phyloP scores from a whole-genome alignment of 2,797 vertebrate genomes.

The Nyctalus aviator region DNA sequence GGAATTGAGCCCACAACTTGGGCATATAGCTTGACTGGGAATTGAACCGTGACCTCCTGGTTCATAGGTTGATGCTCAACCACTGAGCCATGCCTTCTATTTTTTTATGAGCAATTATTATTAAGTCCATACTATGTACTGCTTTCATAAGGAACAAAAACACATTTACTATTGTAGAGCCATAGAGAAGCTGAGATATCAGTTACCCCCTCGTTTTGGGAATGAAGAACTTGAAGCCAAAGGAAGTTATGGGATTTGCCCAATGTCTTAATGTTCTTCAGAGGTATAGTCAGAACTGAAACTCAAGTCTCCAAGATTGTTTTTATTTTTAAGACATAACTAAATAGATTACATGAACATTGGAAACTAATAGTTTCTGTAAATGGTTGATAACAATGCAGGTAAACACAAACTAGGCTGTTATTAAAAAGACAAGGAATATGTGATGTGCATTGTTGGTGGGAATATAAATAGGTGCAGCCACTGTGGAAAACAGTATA shows the following conservation, averaged over 20 bases:
- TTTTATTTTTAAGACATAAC: not conserved
- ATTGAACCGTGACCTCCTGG: too few relatives aligned
- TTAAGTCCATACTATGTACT: not conserved
- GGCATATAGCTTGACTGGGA: too few relatives aligned
- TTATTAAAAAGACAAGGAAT: not conserved
- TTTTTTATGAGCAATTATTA: not conserved
- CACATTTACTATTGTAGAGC: not conserved
- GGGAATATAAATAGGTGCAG: not conserved
- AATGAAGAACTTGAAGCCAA: not conserved
- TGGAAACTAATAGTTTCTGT: not conserved
- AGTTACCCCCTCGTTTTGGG: not conserved
- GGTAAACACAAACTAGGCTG: not conserved
- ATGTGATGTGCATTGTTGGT: not conserved
- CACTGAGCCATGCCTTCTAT: not conserved
- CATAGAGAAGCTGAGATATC: not conserved
- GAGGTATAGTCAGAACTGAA: not conserved
- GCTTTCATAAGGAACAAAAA: not conserved
- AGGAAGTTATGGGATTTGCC: not conserved
- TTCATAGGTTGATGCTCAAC: too few relatives aligned
- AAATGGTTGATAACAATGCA: not conserved
- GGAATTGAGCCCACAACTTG: too few relatives aligned
- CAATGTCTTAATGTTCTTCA: not conserved
- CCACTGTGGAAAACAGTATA: not conserved
- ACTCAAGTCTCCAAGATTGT: not conserved
- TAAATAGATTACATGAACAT: not conserved